Evolutionary conservation across 2,888 invertebrate genomes (phyloP).

Genomic region (Caenorhabditis imperialis): DNA sequence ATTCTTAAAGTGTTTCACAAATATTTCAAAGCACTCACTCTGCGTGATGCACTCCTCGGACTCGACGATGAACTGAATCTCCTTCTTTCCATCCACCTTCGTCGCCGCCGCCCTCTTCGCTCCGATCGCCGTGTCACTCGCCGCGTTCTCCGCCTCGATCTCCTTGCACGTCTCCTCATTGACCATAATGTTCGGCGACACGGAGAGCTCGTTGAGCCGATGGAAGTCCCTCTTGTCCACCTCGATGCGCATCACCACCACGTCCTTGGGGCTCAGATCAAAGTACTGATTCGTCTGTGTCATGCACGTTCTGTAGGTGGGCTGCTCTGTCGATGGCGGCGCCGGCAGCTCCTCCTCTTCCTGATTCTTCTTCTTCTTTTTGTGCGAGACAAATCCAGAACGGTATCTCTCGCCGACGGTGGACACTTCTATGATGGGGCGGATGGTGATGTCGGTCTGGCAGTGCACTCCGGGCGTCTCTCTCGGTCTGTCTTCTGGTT

Average conservation of each 20-base stretch:
- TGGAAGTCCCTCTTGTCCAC: not conserved
- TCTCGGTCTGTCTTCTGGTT: not conserved
- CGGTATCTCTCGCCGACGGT: constrained; percentile 16
- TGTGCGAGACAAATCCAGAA: not conserved
- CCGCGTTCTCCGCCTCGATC: constrained; percentile 17
- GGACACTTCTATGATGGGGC: not conserved
- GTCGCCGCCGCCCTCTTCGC: constrained; percentile 4
- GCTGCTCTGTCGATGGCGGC: not conserved
- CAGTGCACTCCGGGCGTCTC: constrained; percentile 12
- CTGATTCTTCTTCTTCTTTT: constrained; percentile 8
- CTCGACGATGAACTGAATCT: constrained; percentile 26
- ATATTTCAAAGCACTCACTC: constrained; percentile 3
- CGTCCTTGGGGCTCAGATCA: constrained; percentile 44
- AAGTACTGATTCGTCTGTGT: constrained; percentile 24
- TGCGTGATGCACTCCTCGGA: constrained; percentile 1
- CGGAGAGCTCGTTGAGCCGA: not conserved
- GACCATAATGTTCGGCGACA: not conserved
- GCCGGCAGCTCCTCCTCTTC: constrained; percentile 1
- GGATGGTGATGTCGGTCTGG: constrained; percentile 29
- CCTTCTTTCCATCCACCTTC: constrained; percentile 15
- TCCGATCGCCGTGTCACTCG: not conserved
- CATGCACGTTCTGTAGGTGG: not conserved
- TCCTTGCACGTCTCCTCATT: constrained; percentile 38
- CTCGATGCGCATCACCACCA: constrained; percentile 19
- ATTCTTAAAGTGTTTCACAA: no score